Percentiles rank a stretch among this genome's conserved stretches.
These are phyloP conservation scores for Busseola fusca DNA, from an alignment of 2,888 invertebrate species.

Conservation along the genomic window DNA sequence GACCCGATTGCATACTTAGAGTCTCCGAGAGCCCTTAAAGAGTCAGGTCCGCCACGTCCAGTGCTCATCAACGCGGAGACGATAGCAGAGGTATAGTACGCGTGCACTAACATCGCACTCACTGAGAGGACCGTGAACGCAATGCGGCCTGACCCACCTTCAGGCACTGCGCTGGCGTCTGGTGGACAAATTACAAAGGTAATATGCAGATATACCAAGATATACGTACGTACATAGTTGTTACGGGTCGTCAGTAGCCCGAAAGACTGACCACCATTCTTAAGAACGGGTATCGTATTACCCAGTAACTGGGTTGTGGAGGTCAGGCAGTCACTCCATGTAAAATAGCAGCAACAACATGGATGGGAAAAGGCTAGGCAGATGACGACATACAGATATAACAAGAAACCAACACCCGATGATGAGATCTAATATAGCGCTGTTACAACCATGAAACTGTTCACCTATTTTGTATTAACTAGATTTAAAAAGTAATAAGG, in stretches of 20 bases:
- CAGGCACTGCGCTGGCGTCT: conserved; percentile 82
- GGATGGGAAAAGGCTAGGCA: too few relatives aligned
- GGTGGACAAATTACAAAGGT: neutral
- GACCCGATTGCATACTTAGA: conserved; percentile 79
- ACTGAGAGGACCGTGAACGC: conserved; percentile 78
- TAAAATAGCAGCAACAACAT: too few relatives aligned
- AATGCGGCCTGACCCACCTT: conserved; percentile 77
- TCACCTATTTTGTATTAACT: neutral
- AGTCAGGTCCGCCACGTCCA: conserved; percentile 74
- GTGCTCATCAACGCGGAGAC: conserved; percentile 82
- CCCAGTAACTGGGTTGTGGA: too few relatives aligned
- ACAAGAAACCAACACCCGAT: neutral
- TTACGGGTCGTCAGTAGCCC: too few relatives aligned
- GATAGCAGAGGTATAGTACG: conserved; percentile 83
- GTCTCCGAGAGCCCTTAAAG: conserved; percentile 75
- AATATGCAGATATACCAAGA: neutral
- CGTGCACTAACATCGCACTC: conserved; percentile 81
- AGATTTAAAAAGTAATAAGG: neutral
- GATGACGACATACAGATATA: neutral
- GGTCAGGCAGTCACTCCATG: too few relatives aligned
- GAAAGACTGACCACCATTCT: too few relatives aligned
- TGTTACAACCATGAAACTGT: too few relatives aligned
- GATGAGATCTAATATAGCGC: neutral
- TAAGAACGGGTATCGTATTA: too few relatives aligned
- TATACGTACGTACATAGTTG: too few relatives aligned